Evolutionary conservation across 2,797 vertebrate genomes (phyloP).

Genomic region (Paedocypris micromegethes): DNA sequence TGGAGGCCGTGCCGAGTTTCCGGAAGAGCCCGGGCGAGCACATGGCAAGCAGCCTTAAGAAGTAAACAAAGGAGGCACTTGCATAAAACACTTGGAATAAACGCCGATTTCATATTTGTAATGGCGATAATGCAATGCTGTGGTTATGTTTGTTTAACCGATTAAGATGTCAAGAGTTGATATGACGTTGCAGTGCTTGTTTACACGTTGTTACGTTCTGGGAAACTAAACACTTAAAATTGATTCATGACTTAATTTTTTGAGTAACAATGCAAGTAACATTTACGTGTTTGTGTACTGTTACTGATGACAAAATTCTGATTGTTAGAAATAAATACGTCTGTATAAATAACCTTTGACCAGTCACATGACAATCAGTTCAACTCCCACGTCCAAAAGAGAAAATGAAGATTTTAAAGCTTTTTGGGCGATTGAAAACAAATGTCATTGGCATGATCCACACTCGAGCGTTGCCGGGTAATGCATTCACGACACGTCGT

Average conservation of each 20-base stretch:
- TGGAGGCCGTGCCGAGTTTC: slow-evolving; percentile 46
- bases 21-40: slow-evolving; percentile 56
- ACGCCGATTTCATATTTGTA: background rate
- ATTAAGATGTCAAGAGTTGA: slow-evolving; percentile 36
- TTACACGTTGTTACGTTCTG: background rate
- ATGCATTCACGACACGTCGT: background rate
- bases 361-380: slow-evolving; percentile 56
- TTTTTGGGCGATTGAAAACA: slow-evolving; percentile 70
- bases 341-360: slow-evolving; percentile 48
- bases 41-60: slow-evolving; percentile 64
- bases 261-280: background rate
- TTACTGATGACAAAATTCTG: too few species aligned
- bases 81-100: slow-evolving; percentile 1
- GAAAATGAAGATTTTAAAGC: slow-evolving; percentile 65
- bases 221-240: too few species aligned
- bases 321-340: slow-evolving; percentile 4
- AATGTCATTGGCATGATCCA: slow-evolving; percentile 80
- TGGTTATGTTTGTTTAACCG: background rate
- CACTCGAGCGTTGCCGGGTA: slow-evolving; percentile 80
- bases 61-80: slow-evolving; percentile 69
- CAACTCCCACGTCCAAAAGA: background rate
- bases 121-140: background rate
- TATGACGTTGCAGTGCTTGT: slow-evolving; percentile 1
- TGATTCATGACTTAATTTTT: too few species aligned
- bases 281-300: background rate